A percentile compares a stretch with the other conserved stretches of the same genome.
Evolutionary conservation across 2,113 vertebrate genomes (phyloP).

Genomic region (Promerops cafer): DNA sequence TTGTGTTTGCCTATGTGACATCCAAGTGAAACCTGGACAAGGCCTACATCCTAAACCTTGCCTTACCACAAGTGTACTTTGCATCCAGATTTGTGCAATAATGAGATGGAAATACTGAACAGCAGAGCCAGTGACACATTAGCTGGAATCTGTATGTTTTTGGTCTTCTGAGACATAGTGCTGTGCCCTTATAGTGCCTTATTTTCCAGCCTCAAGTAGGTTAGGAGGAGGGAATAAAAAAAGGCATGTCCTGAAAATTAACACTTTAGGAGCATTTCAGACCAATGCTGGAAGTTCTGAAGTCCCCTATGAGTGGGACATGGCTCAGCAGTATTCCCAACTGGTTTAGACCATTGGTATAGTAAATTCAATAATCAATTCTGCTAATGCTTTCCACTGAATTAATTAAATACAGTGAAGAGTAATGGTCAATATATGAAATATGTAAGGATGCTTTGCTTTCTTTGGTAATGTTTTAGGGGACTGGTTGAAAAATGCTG

Average conservation of each 20-base stretch:
- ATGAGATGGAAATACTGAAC: not conserved
- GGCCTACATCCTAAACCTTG: not conserved
- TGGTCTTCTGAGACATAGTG: not conserved
- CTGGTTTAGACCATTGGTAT: not conserved
- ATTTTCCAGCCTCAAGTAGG: not conserved
- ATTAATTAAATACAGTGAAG: not conserved
- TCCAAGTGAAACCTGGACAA: not conserved
- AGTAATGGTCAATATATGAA: not conserved
- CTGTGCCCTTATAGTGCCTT: not conserved
- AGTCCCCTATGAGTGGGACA: not conserved
- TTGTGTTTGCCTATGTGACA: not conserved
- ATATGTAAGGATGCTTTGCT: not conserved
- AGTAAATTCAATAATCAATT: not conserved
- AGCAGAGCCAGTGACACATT: not conserved
- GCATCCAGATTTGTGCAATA: not conserved
- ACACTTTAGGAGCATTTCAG: not conserved
- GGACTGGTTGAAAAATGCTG: not conserved
- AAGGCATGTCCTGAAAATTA: not conserved
- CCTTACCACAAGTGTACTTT: not conserved
- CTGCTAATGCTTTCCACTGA: not conserved
- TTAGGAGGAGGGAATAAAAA: not conserved
- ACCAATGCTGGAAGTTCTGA: not conserved
- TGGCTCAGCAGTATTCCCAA: not conserved
- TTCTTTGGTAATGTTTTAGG: not conserved
- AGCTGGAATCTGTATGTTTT: not conserved